phyloP scores from a whole-genome alignment of 2,888 invertebrate genomes.

The Cyaniris semiargus region DNA sequence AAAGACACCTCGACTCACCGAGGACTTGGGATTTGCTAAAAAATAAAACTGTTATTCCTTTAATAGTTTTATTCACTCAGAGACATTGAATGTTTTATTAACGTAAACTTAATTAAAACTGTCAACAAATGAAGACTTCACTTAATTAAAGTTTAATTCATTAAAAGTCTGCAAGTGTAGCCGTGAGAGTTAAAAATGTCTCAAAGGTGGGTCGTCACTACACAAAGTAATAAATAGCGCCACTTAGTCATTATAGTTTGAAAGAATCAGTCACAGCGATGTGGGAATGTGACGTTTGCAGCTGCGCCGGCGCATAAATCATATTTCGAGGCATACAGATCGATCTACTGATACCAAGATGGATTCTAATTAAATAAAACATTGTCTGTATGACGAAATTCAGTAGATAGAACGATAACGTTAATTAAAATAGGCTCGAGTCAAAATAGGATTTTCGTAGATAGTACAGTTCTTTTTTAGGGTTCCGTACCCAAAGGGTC shows the following conservation, averaged over 20 bases:
- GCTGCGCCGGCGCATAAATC: conserved; percentile 68
- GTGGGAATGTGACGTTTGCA: conserved; percentile 63
- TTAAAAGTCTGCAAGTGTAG: too few relatives aligned
- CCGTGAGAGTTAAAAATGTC: background rate
- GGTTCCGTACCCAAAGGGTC: too few relatives aligned
- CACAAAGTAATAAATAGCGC: conserved; percentile 22
- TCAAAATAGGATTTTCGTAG: background rate
- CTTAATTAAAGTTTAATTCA: too few relatives aligned
- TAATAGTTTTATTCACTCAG: too few relatives aligned
- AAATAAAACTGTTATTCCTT: too few relatives aligned
- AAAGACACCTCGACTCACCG: too few relatives aligned
- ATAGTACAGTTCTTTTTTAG: background rate
- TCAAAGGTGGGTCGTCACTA: background rate
- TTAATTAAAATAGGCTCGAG: background rate
- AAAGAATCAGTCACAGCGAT: conserved; percentile 48
- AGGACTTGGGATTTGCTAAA: too few relatives aligned
- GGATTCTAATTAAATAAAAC: conserved; percentile 27
- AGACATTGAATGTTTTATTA: too few relatives aligned
- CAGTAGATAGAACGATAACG: background rate
- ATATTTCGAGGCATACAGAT: conserved; percentile 54
- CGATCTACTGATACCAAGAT: conserved; percentile 37
- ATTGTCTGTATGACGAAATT: conserved; percentile 11
- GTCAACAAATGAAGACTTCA: too few relatives aligned
- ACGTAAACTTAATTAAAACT: too few relatives aligned
- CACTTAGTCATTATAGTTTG: conserved; percentile 15